A percentile compares a stretch with the other conserved stretches of the same genome.
Evolutionary conservation across 2,113 vertebrate genomes (phyloP).

Genomic region (Strix uralensis): DNA sequence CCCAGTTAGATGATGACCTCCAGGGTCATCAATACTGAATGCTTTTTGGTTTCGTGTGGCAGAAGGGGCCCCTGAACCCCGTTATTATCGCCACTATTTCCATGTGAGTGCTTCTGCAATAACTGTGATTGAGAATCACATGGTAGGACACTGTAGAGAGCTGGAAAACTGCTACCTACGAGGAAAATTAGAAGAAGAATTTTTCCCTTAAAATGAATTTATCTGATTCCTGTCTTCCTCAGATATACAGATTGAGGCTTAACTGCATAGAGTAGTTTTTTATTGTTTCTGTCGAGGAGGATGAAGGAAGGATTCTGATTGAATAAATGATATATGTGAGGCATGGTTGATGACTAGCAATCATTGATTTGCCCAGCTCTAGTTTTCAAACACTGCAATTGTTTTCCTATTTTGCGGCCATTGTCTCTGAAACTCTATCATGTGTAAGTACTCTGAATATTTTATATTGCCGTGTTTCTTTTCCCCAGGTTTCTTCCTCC

Average conservation of each 20-base stretch:
- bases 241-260: constrained; percentile 25
- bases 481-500: background rate
- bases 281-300: constrained; percentile 32
- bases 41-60: background rate
- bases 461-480: background rate
- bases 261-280: constrained; percentile 24
- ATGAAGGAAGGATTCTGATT: constrained; percentile 37
- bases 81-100: background rate
- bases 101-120: background rate
- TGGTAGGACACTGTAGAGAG: background rate
- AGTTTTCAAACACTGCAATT: constrained; percentile 50
- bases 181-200: constrained; percentile 28
- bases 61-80: background rate
- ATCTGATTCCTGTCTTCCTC: constrained; percentile 40
- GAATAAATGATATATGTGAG: constrained; percentile 53
- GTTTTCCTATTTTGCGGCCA: constrained; percentile 48
- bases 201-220: constrained; percentile 45
- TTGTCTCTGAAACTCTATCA: constrained; percentile 26
- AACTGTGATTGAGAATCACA: background rate
- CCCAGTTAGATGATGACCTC: background rate
- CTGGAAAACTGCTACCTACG: background rate
- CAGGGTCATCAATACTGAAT: background rate
- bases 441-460: constrained; percentile 51
- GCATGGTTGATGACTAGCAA: constrained; percentile 7
- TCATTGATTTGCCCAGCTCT: constrained; percentile 46